Percentiles rank a stretch among this genome's conserved stretches.
These are phyloP conservation scores for Argyra leucocephala DNA, from an alignment of 2,888 invertebrate genomes.

Conservation along the genomic window DNA sequence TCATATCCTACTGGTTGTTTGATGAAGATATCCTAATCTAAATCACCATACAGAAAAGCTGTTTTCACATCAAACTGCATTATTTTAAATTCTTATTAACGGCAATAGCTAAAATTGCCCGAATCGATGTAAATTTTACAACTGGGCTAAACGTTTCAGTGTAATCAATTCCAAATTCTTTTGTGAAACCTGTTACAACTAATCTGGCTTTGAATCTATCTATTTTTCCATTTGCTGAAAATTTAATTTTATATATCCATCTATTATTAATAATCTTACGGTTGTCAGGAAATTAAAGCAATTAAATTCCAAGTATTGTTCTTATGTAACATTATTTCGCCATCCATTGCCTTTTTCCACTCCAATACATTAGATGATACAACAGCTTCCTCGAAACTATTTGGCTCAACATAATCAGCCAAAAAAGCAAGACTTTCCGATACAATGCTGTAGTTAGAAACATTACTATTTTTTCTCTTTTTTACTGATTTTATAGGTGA, in stretches of 20 bases:
- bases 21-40: slow-evolving; percentile 19
- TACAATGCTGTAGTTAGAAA: no score
- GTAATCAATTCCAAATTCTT: slow-evolving; percentile 29
- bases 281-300: no score
- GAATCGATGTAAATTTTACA: slow-evolving; percentile 27
- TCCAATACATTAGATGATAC: no score
- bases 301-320: no score
- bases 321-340: no score
- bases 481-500: no score
- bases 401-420: no score
- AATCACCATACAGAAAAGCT: slow-evolving; percentile 19
- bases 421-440: no score
- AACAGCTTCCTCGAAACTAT: no score
- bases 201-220: slow-evolving; percentile 28
- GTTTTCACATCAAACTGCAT: slow-evolving; percentile 20
- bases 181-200: slow-evolving; percentile 29
- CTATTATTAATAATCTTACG: no score
- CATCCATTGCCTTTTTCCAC: no score
- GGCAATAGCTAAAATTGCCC: slow-evolving; percentile 16
- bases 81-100: slow-evolving; percentile 13
- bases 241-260: not conserved
- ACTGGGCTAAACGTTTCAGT: slow-evolving; percentile 33
- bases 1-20: slow-evolving; percentile 21
- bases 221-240: not conserved
- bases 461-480: no score